These are phyloP conservation scores for Eudasyphora cyanicolor DNA, from an alignment of 2,888 invertebrate species.

Conservation along the genomic window DNA sequence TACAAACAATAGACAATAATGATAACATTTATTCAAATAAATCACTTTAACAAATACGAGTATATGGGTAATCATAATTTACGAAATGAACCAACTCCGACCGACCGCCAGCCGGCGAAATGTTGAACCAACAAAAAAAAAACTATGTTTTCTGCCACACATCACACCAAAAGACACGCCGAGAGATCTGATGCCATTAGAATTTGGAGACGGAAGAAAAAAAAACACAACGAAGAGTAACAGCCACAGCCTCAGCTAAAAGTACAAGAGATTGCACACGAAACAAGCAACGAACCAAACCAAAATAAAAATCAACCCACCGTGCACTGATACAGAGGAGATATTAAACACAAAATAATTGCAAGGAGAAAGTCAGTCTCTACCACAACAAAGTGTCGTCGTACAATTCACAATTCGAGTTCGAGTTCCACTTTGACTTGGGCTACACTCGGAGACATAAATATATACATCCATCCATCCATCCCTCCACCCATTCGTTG, in stretches of 20 bases:
- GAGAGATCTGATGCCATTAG: constrained; percentile 58
- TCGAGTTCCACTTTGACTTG: background rate
- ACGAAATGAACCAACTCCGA: constrained; percentile 33
- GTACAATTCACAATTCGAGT: constrained; percentile 7
- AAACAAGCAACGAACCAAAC: too few species aligned
- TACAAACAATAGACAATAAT: constrained; percentile 51
- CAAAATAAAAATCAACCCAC: background rate
- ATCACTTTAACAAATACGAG: constrained; percentile 62
- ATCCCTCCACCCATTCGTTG: too few species aligned
- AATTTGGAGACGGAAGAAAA: constrained; percentile 40
- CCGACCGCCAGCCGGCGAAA: background rate
- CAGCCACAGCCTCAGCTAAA: constrained; percentile 6
- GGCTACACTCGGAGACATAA: background rate
- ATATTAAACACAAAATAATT: constrained; percentile 61
- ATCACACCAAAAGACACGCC: constrained; percentile 42
- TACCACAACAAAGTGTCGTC: constrained; percentile 56
- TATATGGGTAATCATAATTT: constrained; percentile 63
- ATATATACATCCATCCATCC: background rate
- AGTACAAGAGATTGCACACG: constrained; percentile 25
- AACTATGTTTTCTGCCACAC: constrained; percentile 44
- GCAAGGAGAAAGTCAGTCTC: constrained; percentile 61
- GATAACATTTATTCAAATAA: constrained; percentile 61
- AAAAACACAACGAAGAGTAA: background rate
- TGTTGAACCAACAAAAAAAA: constrained; percentile 14
- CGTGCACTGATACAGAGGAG: background rate